Percentiles rank a stretch among this genome's conserved stretches.
phyloP scores from a whole-genome alignment of 2,113 vertebrate genomes.

The Notechis scutatus region DNA sequence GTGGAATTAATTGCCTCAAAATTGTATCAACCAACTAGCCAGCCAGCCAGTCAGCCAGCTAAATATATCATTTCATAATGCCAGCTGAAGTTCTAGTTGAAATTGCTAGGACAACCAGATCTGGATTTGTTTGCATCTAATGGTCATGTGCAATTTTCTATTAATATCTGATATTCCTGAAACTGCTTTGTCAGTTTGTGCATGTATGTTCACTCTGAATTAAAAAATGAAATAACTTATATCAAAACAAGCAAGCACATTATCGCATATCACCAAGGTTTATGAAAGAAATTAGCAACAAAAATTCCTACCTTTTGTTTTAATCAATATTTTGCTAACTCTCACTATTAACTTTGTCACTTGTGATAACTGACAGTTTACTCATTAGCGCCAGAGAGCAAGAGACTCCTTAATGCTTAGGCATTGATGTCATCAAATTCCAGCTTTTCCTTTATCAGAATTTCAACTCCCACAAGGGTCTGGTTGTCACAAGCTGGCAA shows the following conservation, averaged over 20 bases:
- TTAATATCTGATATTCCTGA: background rate
- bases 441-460: constrained; percentile 2
- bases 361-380: background rate
- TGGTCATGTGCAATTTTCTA: background rate
- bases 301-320: background rate
- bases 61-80: background rate
- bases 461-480: constrained; percentile 1
- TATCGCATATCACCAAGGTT: background rate
- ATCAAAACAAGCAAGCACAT: background rate
- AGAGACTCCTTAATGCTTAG: background rate
- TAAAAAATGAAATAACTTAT: background rate
- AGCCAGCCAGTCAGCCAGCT: no score
- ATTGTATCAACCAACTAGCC: background rate
- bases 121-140: background rate
- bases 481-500: background rate
- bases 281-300: background rate
- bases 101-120: background rate
- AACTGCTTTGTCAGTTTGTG: background rate
- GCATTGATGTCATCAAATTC: constrained; percentile 10
- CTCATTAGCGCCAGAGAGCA: background rate
- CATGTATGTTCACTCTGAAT: background rate
- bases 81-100: background rate
- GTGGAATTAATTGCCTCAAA: background rate
- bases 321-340: background rate
- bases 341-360: background rate